Conservation (phyloP, 2,797 vertebrate genomes). For the Sibirionetta formosa region DNA sequence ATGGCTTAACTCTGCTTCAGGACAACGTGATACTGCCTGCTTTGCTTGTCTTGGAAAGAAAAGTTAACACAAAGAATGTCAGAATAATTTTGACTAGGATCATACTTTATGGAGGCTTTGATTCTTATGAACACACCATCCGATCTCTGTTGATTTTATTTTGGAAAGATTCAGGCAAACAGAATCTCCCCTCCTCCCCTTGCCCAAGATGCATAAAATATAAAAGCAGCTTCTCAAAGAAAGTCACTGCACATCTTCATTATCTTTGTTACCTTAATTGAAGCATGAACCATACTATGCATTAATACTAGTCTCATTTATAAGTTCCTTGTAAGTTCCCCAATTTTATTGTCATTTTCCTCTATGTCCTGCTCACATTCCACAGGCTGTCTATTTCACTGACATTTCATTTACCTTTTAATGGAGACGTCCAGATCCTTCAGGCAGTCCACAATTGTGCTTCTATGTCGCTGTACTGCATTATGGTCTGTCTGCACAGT, state of each 20-base stretch:
- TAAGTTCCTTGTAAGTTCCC: too few relatives aligned
- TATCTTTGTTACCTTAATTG: not conserved
- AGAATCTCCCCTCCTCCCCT: not conserved
- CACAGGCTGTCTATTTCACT: not conserved
- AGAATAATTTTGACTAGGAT: not conserved
- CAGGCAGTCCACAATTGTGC: slow-evolving; percentile 98
- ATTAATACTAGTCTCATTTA: not conserved
- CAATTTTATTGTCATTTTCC: not conserved
- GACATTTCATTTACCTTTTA: slow-evolving; percentile 88
- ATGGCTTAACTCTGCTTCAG: not conserved
- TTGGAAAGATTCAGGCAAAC: not conserved
- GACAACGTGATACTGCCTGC: not conserved
- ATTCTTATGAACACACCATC: not conserved
- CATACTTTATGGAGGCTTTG: not conserved
- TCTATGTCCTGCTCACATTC: not conserved
- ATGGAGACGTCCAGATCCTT: slow-evolving; percentile 99
- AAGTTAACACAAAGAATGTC: accelerated
- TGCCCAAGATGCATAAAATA: not conserved
- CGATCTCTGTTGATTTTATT: not conserved
- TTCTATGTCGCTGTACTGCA: slow-evolving; percentile 97
- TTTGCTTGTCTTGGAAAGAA: not conserved
- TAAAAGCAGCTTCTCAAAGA: not conserved
- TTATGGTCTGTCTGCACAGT: slow-evolving; percentile 99
- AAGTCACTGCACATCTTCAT: not conserved
- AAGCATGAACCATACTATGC: not conserved